A percentile compares a stretch with the other conserved stretches of the same genome.
Evolutionary conservation across 2,888 invertebrate species (phyloP).

Genomic region (Alloplasta piceator): DNA sequence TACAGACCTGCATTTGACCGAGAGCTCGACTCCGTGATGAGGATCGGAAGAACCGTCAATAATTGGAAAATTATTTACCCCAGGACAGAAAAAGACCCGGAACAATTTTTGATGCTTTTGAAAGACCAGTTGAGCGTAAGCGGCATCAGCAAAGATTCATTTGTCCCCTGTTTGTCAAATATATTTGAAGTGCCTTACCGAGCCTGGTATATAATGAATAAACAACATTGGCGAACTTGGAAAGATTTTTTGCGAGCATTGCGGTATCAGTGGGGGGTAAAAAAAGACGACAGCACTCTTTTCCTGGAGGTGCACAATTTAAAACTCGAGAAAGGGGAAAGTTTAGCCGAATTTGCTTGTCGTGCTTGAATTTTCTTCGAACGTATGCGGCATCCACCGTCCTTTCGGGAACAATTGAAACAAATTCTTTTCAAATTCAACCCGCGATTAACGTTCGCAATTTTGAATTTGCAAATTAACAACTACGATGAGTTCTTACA

Average conservation of each 20-base stretch:
- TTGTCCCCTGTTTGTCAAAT: conserved; percentile 47
- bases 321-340: conserved; percentile 7
- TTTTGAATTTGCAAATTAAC: conserved; percentile 1
- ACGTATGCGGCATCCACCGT: conserved; percentile 30
- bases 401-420: conserved; percentile 29
- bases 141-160: conserved; percentile 43
- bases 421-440: conserved; percentile 26
- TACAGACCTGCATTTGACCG: too few relatives aligned
- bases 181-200: conserved; percentile 41
- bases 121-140: conserved; percentile 26
- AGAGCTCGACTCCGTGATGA: neutral
- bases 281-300: conserved; percentile 34
- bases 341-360: conserved; percentile 33
- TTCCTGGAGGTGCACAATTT: neutral
- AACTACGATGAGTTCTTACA: conserved; percentile 28
- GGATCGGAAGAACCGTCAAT: conserved; percentile 5
- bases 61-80: conserved; percentile 42
- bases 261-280: conserved; percentile 35
- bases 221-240: conserved; percentile 31
- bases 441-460: conserved; percentile 10
- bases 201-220: conserved; percentile 41
- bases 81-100: conserved; percentile 45
- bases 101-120: conserved; percentile 43
- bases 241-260: conserved; percentile 42
- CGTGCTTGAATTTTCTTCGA: conserved; percentile 41